Base-by-base conservation (phyloP, 30 jellyfish, hydroid and myxozoan genomes). In the Sanderia malayensis region DNA sequence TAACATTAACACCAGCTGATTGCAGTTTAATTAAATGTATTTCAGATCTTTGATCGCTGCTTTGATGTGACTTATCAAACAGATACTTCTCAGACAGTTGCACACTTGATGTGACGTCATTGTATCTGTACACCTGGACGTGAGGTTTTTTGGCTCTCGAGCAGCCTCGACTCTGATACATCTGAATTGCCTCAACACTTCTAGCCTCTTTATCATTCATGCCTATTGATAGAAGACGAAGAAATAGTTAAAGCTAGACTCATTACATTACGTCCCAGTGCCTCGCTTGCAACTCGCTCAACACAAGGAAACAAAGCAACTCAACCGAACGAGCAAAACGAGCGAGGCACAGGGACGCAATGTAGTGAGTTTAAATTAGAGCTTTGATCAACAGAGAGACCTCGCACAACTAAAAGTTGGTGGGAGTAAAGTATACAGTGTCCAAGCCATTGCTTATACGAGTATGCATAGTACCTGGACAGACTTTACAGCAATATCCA, bases 161-260 rank as follows among this genome's bases (percentile, higher is more conserved):
- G 71, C 95, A 85, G 69, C 95, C 95, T 66, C 81, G 75, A 44
- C 28, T 85, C 70, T 75, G 90, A 44, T 75, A 76, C 90, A 85
- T 71, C 62, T 76, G 82, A 11, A 85, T 55, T 44, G 82, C 76
- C 31, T 74, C 90, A 17, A 74, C 73, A 2, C 58, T 70, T 11
- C 76, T 53, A 9, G 81, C 86, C 41, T 74, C 82, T 53, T 26
- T 27, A 41, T 67, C 86, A 23, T 44, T 76, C 90, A 75, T 76
- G 0, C 84, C 95, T 85, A 24, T 7, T 26, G 59, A 28, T 19
- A 10, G 9, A 49, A 49, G 34, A 0, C 17, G 31, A 61, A 1
- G 59, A 21, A 10, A 62, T n/a, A n/a, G n/a, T n/a, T n/a, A n/a
- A n/a, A n/a, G n/a, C n/a, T n/a, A n/a, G n/a, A n/a, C n/a, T n/a